Conservation (phyloP, 2,113 vertebrate species). For the Centropus bengalensis region DNA sequence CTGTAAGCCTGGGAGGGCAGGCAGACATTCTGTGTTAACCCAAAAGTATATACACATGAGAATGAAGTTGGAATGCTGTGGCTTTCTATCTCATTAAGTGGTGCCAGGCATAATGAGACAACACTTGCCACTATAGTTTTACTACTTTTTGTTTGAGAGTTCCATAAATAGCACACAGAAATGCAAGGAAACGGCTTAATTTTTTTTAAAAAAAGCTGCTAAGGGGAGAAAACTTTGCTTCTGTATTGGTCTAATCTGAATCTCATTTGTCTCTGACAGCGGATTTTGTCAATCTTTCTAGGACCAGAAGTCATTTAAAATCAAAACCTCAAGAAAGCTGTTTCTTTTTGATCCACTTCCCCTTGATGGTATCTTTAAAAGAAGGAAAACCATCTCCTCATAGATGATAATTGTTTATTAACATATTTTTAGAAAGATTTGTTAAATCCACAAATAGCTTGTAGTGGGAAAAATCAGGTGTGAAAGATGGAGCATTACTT, state of each 20-base stretch:
- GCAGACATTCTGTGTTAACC: neutral
- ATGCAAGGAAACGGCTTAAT: neutral
- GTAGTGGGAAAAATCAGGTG: neutral
- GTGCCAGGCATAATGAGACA: neutral
- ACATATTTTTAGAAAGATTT: neutral
- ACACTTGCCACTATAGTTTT: neutral
- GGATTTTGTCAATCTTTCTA: neutral
- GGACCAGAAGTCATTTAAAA: neutral
- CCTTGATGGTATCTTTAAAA: neutral
- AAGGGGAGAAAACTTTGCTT: neutral
- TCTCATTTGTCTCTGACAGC: neutral
- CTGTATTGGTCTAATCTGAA: neutral
- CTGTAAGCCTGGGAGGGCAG: neutral
- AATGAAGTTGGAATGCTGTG: neutral
- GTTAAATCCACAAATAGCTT: constrained; percentile 7
- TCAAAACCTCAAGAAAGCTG: neutral
- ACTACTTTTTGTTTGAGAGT: neutral
- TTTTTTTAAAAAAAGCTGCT: neutral
- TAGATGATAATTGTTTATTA: neutral
- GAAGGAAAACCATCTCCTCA: neutral
- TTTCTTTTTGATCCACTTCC: neutral
- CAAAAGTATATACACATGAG: neutral
- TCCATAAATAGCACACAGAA: neutral
- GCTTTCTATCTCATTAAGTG: neutral
- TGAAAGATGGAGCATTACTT: neutral